Evolutionary conservation across 2,888 invertebrate genomes (phyloP).

Genomic region (Morinoia aosen): DNA sequence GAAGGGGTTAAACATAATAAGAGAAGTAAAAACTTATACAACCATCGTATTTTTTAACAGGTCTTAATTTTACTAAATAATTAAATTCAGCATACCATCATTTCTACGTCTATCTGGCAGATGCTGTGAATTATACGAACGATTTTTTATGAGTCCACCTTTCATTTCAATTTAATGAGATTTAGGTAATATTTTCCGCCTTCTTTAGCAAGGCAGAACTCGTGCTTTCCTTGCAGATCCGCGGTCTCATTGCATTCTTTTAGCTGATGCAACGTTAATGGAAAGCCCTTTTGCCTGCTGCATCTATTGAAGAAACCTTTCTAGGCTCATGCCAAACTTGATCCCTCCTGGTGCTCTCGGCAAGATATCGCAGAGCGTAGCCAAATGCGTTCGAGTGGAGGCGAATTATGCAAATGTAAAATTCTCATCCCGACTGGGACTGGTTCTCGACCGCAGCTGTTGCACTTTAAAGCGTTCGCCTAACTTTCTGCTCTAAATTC

Average conservation of each 20-base stretch:
- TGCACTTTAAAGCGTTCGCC: neutral
- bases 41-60: no score
- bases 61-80: neutral
- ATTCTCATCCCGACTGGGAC: neutral
- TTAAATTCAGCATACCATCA: neutral
- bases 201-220: neutral
- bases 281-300: neutral
- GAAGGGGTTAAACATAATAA: no score
- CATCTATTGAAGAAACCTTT: neutral
- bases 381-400: neutral
- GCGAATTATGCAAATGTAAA: slow-evolving; percentile 3
- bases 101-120: neutral
- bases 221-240: neutral
- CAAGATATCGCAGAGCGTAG: neutral
- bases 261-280: neutral
- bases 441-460: slow-evolving; percentile 3
- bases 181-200: neutral
- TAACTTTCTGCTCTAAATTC: neutral
- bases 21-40: no score
- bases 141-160: no score
- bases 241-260: neutral
- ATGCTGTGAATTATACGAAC: neutral
- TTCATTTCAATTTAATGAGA: no score
- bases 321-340: neutral
- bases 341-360: neutral